phyloP scores from a whole-genome alignment of 64 coral and sea anemone genomes.

The Exaiptasia diaphana region DNA sequence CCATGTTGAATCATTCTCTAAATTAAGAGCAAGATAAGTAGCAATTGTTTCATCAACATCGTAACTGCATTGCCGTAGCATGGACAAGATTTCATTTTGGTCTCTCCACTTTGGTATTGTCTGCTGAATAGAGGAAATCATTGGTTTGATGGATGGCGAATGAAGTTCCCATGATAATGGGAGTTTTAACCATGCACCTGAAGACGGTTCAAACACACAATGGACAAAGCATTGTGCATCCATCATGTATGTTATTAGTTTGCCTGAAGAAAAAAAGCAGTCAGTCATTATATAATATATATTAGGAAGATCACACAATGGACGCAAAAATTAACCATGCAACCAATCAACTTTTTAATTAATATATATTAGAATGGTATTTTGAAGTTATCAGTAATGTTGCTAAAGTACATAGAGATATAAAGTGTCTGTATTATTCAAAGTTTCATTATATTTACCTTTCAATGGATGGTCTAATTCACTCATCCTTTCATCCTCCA shows the following conservation, averaged over 20 bases:
- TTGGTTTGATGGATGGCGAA: slow-evolving; percentile 20
- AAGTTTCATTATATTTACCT: no score
- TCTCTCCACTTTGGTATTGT: slow-evolving; percentile 67
- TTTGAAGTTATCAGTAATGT: no score
- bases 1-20: slow-evolving; percentile 6
- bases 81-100: slow-evolving; percentile 57
- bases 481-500: slow-evolving; percentile 75
- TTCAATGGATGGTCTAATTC: slow-evolving; percentile 55
- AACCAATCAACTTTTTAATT: no score
- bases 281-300: neutral
- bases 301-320: no score
- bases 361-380: no score
- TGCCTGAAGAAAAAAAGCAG: slow-evolving; percentile 26
- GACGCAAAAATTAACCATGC: neutral
- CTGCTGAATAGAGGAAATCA: slow-evolving; percentile 41
- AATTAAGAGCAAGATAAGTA: slow-evolving; percentile 58
- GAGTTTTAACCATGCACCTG: slow-evolving; percentile 79
- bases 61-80: slow-evolving; percentile 88
- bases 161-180: slow-evolving; percentile 72
- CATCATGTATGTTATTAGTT: slow-evolving; percentile 74
- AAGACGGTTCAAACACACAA: slow-evolving; percentile 54
- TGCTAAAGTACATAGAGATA: no score
- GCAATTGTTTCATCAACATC: slow-evolving; percentile 60
- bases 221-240: slow-evolving; percentile 64
- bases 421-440: no score